Evolutionary conservation across 2,888 invertebrate species (phyloP).

Genomic region (Opisthograptis luteolata): DNA sequence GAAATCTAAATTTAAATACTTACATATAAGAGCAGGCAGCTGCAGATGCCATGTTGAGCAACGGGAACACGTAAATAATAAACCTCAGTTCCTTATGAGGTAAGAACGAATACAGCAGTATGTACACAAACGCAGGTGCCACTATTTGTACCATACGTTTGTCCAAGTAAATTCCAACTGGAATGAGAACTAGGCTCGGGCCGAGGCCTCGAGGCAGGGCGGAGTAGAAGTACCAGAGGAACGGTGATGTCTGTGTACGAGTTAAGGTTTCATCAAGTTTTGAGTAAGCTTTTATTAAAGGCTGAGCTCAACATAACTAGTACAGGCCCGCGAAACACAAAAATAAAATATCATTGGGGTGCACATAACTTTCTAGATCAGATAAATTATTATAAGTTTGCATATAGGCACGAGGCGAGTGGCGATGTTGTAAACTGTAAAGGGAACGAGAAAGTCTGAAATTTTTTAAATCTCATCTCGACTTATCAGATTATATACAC

Average conservation of each 20-base stretch:
- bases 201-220: conserved; percentile 97
- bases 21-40: conserved; percentile 94
- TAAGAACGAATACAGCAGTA: conserved; percentile 95
- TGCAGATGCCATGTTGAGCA: conserved; percentile 95
- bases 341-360: too few relatives aligned
- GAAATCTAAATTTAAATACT: conserved; percentile 81
- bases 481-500: too few relatives aligned
- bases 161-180: conserved; percentile 90
- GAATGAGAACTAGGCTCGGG: conserved; percentile 90
- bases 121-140: conserved; percentile 90
- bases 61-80: conserved; percentile 98
- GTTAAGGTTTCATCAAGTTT: conserved; percentile 23
- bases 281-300: too few relatives aligned
- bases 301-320: neutral
- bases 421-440: too few relatives aligned
- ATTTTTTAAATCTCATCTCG: too few relatives aligned
- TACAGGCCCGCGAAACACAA: too few relatives aligned
- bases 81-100: conserved; percentile 99
- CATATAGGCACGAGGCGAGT: too few relatives aligned
- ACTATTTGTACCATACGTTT: conserved; percentile 87
- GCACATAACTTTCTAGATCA: too few relatives aligned
- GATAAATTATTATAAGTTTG: too few relatives aligned
- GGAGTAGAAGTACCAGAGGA: conserved; percentile 99
- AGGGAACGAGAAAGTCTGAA: too few relatives aligned
- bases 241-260: conserved; percentile 91